Evolutionary conservation across 2,888 invertebrate species (phyloP), one percentile per base, ranked within the genome.

Genomic region (Morpho achilles): DNA sequence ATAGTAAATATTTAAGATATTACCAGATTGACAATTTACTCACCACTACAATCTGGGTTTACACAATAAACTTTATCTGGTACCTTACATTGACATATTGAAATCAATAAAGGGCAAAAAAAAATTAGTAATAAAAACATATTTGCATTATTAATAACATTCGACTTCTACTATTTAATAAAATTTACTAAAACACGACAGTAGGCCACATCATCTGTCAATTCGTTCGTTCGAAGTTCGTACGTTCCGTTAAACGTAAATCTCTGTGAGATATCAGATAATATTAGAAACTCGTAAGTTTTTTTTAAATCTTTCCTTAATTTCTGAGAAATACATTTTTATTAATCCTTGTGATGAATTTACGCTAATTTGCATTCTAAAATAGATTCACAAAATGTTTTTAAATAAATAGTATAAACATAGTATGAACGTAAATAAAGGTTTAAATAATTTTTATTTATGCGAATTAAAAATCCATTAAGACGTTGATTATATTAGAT

Each of bases 21-120:
- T 56, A 76, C 74, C 69, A 77, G 69, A 69, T 69, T 71, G 72
- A 69, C 66, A 69, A 63, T 60, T 55, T 63, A 77, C 82, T 83
- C 88, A 96, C 96, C 92, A 82, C 91, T 91, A 82, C 96, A 96
- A 76, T 93, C 82, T 79, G 90, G 82, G 86, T 96, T 93, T 69
- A 89, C 94, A 91, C 96, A 96, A 75, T 92, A 84, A 73, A 94
- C 92, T 82, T 93, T 93, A 76, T 95, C 93, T 57, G 95, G 94
- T 72, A 93, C 84, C 82, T 87, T 81, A 74, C 90, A 82, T 59
- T 83, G 73, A 67, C 77, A 76, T 59, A 77, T 66, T 65, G 80
- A 74, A 63, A 87, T 71, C 69, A 80, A 77, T 75, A 82, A 77
- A 69, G 78, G 76, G 77, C 87, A 80, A 80, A 87, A 73, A 77